Evolutionary conservation across 2,113 vertebrate species (phyloP).

Genomic region (Actenoides hombroni): DNA sequence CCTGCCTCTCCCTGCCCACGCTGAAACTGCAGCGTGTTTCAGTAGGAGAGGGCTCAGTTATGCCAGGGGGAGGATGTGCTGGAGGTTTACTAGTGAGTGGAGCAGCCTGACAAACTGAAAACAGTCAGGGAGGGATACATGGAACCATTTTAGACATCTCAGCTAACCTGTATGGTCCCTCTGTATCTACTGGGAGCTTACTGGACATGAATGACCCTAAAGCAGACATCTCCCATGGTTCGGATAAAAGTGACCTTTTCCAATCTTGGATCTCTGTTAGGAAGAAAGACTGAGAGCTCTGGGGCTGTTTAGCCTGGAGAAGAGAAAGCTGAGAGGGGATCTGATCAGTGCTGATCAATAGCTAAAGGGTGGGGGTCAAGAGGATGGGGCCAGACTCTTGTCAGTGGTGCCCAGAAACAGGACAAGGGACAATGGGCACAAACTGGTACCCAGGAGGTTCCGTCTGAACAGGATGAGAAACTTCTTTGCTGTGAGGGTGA

Average conservation of each 20-base stretch:
- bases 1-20: background rate
- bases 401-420: too few species aligned
- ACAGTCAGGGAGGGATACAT: background rate
- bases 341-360: too few species aligned
- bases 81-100: background rate
- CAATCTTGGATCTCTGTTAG: background rate
- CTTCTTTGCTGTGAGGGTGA: too few species aligned
- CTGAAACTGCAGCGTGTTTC: rapidly evolving
- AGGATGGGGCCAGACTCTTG: too few species aligned
- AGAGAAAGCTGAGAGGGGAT: too few species aligned
- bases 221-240: background rate
- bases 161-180: background rate
- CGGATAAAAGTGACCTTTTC: background rate
- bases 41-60: background rate
- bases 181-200: background rate
- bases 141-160: background rate
- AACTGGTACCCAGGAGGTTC: too few species aligned
- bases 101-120: background rate
- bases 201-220: background rate
- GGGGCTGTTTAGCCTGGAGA: too few species aligned
- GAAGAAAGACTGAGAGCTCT: too few species aligned
- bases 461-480: too few species aligned
- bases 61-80: background rate
- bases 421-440: too few species aligned
- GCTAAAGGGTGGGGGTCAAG: too few species aligned